Evolutionary conservation across 2,113 vertebrate species (phyloP).

Genomic region (Pteronura brasiliensis): DNA sequence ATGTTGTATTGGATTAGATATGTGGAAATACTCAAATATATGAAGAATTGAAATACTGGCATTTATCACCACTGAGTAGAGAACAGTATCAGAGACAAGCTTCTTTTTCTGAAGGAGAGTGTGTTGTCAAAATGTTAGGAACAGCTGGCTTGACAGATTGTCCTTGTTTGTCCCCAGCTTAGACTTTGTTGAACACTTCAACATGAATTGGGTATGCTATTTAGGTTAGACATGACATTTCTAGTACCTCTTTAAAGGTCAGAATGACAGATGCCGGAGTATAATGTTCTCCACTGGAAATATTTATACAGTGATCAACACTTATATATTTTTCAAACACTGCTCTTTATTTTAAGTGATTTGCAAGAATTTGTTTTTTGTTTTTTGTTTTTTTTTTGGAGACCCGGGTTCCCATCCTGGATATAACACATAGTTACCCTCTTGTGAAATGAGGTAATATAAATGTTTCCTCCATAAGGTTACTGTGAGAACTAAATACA

Average conservation of each 20-base stretch:
- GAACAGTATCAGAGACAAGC: not conserved
- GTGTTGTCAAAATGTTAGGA: slow-evolving; percentile 27
- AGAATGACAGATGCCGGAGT: slow-evolving; percentile 54
- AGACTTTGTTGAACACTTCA: slow-evolving; percentile 27
- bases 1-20: not conserved
- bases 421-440: not conserved
- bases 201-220: not conserved
- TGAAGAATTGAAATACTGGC: not conserved
- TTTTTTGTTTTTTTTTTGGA: not conserved
- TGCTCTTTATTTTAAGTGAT: slow-evolving; percentile 11
- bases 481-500: not conserved
- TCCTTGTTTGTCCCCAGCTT: slow-evolving; percentile 47
- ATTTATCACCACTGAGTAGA: not conserved
- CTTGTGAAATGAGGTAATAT: not conserved
- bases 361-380: not conserved
- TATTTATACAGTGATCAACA: slow-evolving; percentile 50
- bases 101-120: slow-evolving; percentile 22
- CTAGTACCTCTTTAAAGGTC: slow-evolving; percentile 25
- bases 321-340: slow-evolving; percentile 46
- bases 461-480: not conserved
- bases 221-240: slow-evolving; percentile 50
- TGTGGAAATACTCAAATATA: not conserved
- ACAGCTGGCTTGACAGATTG: slow-evolving; percentile 67
- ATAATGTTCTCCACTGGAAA: slow-evolving; percentile 48
- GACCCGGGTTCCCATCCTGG: not conserved